Base-by-base conservation (phyloP, 2,113 vertebrate species). In the Prietella phreatophila region DNA sequence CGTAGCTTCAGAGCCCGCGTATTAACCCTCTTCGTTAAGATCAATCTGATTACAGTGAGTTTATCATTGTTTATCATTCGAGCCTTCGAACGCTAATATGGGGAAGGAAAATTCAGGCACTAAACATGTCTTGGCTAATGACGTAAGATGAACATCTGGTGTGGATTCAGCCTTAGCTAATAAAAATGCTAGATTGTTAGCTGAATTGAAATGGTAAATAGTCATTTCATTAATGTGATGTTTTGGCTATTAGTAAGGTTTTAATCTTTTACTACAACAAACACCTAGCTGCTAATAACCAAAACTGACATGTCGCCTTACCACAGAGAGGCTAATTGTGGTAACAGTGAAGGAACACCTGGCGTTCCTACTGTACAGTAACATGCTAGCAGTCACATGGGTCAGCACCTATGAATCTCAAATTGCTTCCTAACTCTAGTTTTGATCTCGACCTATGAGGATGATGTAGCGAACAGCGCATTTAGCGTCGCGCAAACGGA, bases 1-100 rank as follows among this genome's bases (percentile, higher is more conserved):
- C 42, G 11, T 22, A 65, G 53, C 89, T 86, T 76, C 84, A 71
- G 80, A 60, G 69, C 42, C 36, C 53, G 39, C 76, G 76, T 75
- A 87, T 87, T 90, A 82, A 61, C 82, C 82, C 60, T 33, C 58
- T 85, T 79, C 27, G 55, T 73, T 65, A 65, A 83, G 67, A 39
- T 36, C 39, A 13, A 82, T 82, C 19, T 39, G 55, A 82, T 81
- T 33, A 56, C 8, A 20, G 6, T 7, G 25, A 0, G 79, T 25
- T 39, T 82, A 82, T 19, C 19, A 2, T 22, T 58, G 76, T 27
- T 75, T 75, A 73, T 71, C 33, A 3, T 17, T 19, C 25, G 17
- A 79, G 50, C 76, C 39, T 58, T 56, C 5, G 2, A 78, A 75
- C 9, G 42, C 75, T 50, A 50, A 20, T 11, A 3, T 11, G 30